Evolutionary conservation across 2,113 vertebrate genomes (phyloP), one percentile per base, ranked within the genome.

Genomic region (Chaetorhynchus papuensis): DNA sequence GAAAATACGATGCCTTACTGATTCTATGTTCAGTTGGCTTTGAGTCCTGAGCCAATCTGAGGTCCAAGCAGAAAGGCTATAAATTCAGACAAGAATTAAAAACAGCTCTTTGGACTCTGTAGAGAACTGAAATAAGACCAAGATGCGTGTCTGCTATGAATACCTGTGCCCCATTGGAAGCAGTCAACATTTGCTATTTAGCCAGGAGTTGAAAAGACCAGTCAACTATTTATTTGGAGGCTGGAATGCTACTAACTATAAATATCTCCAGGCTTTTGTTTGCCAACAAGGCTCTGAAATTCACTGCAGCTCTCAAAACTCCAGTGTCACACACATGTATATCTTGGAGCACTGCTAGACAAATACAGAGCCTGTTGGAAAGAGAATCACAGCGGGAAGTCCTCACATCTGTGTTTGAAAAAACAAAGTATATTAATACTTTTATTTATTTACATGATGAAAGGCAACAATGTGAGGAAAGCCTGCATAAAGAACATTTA

Each of bases 21-120:
- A 45, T 76, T 96, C 39, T 42, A 47, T 49, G 33, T 82, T 94
- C 65, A 35, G 15, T 26, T 85, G 82, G 37, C 70, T 72, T 79
- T 37, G 31, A 80, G 39, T 23, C 11, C 50, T 70, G 70, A 93
- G 50, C 42, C 70, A 88, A 21, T 63, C 35, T 9, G 7, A 88
- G 49, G 45, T 90, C 61, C 75, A 91, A 76, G 66, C 26, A 91
- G 78, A 88, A 91, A 91, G 15, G 35, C 84, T 66, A 59, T 80
- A 96, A 91, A 95, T 94, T 86, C 85, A 72, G 63, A 59, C 4
- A 63, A 79, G 50, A 90, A 91, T 91, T 89, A 72, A 69, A 82
- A 89, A 1, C 75, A 94, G 90, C 21, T 83, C 66, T 86, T 93
- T 93, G 91, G 75, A 85, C 42, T 87, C 65, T 45, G 14, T 15